Evolutionary conservation across 2,888 invertebrate species (phyloP), one percentile per base, ranked within the genome.

Genomic region (Tenthredo livida): DNA sequence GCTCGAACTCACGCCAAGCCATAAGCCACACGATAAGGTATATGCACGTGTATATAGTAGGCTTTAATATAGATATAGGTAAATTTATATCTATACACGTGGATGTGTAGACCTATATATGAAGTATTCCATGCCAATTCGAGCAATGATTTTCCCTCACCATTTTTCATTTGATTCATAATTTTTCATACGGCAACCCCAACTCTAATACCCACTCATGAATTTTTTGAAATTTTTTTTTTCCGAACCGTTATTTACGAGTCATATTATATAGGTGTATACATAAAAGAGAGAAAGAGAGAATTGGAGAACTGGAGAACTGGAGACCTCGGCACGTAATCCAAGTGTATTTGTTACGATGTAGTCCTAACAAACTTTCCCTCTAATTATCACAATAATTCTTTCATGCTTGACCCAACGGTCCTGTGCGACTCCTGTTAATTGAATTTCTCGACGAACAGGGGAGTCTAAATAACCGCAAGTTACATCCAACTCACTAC

Each of bases 1-100:
- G 65, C 67, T 67, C 67, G 15, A 47, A 29, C 83, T 83, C 83
- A 83, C 83, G 83, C 83, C 67, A 83, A n/a, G 50, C 83, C 29
- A 70, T 70, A 33, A 67, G 43, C 37, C 21, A 58, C 29, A 61
- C 80, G 58, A 80, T 80, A 80, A 80, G 80, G 80, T 80, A 40
- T 37, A 58, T 10, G 15, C 29, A 3, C 77, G 25, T 17, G 61
- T 61, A 61, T 29, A 37, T 40, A 12, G n/a, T 9, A 61, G 29
- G 47, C 47, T 29, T 58, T 61, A 37, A 78, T 78, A 77, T 33
- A 37, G 40, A 61, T 37, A 25, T 25, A 73, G 73, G 21, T 43
- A 40, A 40, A 75, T 25, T 15, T 77, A 61, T 25, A 25, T 61
- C 25, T 61, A 25, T 61, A 61, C 25, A 61, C 21, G 61, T 25